Evolutionary conservation across 2,888 invertebrate species (phyloP), one percentile per base, ranked within the genome.

Genomic region (Pristionchus mayeri): DNA sequence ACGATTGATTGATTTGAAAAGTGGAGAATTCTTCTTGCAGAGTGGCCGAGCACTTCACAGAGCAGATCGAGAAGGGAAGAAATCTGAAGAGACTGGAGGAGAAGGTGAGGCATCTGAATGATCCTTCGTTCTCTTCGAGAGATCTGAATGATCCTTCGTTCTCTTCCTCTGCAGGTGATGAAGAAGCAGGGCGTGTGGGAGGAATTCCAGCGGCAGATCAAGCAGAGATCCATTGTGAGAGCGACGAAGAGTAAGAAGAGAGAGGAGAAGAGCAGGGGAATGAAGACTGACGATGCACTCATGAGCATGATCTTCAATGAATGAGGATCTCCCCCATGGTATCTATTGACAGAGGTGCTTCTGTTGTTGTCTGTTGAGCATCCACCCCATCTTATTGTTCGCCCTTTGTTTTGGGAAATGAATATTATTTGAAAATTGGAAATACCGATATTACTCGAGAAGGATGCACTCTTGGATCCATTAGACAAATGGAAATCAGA

Each of bases 41-140:
- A 93, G 97, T 97, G 93, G 96, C 96, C 0, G 95, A 96, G 87
- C 96, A 96, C 94, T 96, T 97, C 94, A 96, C 96, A 86, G 95
- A 95, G 85, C 91, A 93, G 85, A 91, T 93, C 50, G 93, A 93
- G 84, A 93, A 93, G 87, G 93, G 93, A 54, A 85, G 88, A 44
- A 88, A 91, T 82, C 85, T 93, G 81, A 90, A 90, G 86, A 88
- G 88, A 86, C 86, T 92, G 80, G 92, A 92, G 84, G 89, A 92
- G 85, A 90, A 89, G 87, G 91, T 90, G 34, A 4, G 34, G 2
- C 4, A 71, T 71, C 21, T 18, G 9, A 6, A 7, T 57, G 11
- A 57, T 13, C 44, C 44, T 13, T 13, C 44, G 7, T 13, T 13
- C 44, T 13, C 44, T 44, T 13, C 44, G 7, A 6, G 6, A 6